Conservation (phyloP, 1,140 invertebrate species). For the Drosophila tristis region DNA sequence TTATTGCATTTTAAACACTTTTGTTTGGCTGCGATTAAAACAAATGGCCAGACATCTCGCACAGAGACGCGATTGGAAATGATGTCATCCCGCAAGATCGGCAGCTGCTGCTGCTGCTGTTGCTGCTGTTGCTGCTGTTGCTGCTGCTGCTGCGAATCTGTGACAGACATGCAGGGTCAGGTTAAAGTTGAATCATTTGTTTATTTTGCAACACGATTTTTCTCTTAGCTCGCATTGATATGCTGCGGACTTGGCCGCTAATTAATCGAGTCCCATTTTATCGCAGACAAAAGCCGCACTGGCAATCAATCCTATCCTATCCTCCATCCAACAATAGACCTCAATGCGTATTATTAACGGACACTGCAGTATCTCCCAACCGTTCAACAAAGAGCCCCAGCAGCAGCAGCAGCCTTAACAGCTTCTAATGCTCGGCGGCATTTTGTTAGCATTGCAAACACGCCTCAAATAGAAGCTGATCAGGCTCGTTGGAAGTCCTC, state of each 20-base stretch:
- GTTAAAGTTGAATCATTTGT: slow-evolving; percentile 84
- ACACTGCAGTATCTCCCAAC: slow-evolving; percentile 23
- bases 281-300: slow-evolving; percentile 69
- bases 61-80: slow-evolving; percentile 34
- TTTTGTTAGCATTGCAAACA: slow-evolving; percentile 70
- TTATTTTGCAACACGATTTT: slow-evolving; percentile 76
- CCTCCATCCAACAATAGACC: slow-evolving; percentile 52
- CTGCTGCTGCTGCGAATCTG: slow-evolving; percentile 50
- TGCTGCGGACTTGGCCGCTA: slow-evolving; percentile 60
- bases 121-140: slow-evolving; percentile 40
- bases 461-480: slow-evolving; percentile 47
- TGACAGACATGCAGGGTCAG: slow-evolving; percentile 84
- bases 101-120: slow-evolving; percentile 6
- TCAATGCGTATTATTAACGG: slow-evolving; percentile 68
- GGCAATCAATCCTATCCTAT: slow-evolving; percentile 62
- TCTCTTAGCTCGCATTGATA: slow-evolving; percentile 73
- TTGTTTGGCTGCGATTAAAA: slow-evolving; percentile 64
- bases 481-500: slow-evolving; percentile 56
- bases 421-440: slow-evolving; percentile 46
- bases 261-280: slow-evolving; percentile 78
- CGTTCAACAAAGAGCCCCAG: slow-evolving; percentile 56
- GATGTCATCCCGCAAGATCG: slow-evolving; percentile 65
- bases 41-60: slow-evolving; percentile 60
- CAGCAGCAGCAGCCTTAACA: slow-evolving; percentile 23
- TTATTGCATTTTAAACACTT: slow-evolving; percentile 74